Conservation (phyloP, 37 sponge, comb jelly and placozoan genomes). For the Halichondria panicea region DNA sequence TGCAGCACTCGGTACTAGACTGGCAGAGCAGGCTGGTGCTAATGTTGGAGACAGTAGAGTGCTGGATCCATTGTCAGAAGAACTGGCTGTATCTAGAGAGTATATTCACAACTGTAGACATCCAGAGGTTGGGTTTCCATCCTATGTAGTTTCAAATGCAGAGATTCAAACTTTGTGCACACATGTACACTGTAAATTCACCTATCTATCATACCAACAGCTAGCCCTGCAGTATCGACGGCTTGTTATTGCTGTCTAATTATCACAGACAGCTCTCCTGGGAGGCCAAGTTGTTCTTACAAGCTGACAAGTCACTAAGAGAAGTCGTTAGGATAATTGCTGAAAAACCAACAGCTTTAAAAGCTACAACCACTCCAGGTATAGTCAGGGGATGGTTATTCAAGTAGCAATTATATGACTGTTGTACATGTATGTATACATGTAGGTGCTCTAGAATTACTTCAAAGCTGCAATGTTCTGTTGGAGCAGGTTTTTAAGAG, state of each 20-base stretch:
- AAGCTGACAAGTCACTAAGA: conserved; percentile 78
- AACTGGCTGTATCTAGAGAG: conserved; percentile 81
- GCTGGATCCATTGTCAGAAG: conserved; percentile 79
- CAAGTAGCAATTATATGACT: background rate
- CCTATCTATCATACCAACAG: background rate
- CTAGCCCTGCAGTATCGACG: background rate
- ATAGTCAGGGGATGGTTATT: no score
- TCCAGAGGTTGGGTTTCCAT: conserved; percentile 45
- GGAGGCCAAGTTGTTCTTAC: conserved; percentile 60
- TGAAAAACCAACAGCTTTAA: conserved; percentile 62
- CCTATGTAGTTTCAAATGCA: background rate
- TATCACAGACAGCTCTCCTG: conserved; percentile 47
- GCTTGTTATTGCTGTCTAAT: background rate
- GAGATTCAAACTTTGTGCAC: background rate
- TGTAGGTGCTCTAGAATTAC: conserved; percentile 69
- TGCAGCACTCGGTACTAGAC: conserved; percentile 54
- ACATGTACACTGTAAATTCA: background rate
- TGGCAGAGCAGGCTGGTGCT: conserved; percentile 71
- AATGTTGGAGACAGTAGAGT: conserved; percentile 56
- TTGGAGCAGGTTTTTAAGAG: conserved; percentile 77
- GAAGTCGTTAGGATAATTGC: conserved; percentile 53
- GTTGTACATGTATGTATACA: background rate
- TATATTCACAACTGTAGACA: conserved; percentile 71
- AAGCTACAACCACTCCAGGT: conserved; percentile 64
- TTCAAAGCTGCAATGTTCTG: conserved; percentile 57